phyloP scores from a whole-genome alignment of 64 coral and sea anemone genomes.

The Montipora sp. region DNA sequence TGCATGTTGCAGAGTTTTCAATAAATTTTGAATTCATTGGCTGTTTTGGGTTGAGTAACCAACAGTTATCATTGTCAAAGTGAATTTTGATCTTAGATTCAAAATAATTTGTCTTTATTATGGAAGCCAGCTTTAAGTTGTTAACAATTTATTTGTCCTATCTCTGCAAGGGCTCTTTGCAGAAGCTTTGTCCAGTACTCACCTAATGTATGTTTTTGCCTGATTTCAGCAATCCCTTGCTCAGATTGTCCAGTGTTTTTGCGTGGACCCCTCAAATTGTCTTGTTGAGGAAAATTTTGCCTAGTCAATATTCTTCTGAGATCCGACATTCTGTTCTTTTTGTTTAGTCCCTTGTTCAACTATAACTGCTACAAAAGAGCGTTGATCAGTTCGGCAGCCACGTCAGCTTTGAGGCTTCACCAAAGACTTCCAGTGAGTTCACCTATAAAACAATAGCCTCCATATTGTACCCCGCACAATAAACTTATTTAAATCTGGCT shows the following conservation, averaged over 20 bases:
- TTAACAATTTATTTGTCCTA: neutral
- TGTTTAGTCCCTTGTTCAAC: conserved; percentile 79
- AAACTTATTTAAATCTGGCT: too few relatives aligned
- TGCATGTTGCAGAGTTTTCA: too few relatives aligned
- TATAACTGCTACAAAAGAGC: conserved; percentile 95
- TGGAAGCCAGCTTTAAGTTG: too few relatives aligned
- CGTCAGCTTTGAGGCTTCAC: conserved; percentile 92
- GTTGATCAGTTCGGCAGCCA: conserved; percentile 93
- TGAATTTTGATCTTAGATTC: too few relatives aligned
- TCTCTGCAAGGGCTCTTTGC: neutral
- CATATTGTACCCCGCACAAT: too few relatives aligned
- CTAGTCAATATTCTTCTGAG: neutral
- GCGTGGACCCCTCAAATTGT: neutral
- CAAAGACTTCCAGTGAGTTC: conserved; percentile 95
- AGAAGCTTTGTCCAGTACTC: too few relatives aligned
- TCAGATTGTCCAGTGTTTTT: neutral
- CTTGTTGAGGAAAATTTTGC: neutral
- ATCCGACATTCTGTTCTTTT: neutral
- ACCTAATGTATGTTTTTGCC: too few relatives aligned
- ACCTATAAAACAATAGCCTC: neutral
- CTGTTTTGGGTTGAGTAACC: too few relatives aligned
- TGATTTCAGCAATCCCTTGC: too few relatives aligned
- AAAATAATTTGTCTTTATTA: too few relatives aligned
- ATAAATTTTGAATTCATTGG: too few relatives aligned
- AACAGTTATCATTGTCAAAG: too few relatives aligned